Evolutionary conservation across 2,113 vertebrate species (phyloP), one percentile per base, ranked within the genome.

Genomic region (Toxostoma redivivum): DNA sequence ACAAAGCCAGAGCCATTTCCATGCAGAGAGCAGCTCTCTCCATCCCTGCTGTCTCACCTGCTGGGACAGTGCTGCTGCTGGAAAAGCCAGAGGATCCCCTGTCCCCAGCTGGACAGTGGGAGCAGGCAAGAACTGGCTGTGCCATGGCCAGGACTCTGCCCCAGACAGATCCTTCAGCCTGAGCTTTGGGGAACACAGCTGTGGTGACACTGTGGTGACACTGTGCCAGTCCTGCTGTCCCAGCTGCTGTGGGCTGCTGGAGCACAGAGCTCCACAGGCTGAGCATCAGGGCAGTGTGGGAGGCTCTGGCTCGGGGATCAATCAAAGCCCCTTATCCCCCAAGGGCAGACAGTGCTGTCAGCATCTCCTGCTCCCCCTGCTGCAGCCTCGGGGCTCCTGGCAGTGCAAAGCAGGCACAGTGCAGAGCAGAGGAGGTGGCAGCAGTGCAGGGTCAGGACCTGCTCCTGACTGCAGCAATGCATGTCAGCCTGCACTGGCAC

Each of bases 341-440:
- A 23, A 53, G 42, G 54, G 35, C 40, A 82, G 44, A 58, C 8
- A 15, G n/a, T 0, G 12, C 33, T 70, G 42, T 51, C 70, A 45
- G 66, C 44, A 45, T 24, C 25, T 51, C 40, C 20, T n/a, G 22
- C 21, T 53, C 38, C 53, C 12, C 37, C 73, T 67, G 24, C 38
- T 0, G 0, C 22, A 25, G 2, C 11, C 44, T 44, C 13, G 3
- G 37, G 1, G 0, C 1, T 33, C 19, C 28, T 27, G 30, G 54
- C 35, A 85, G 57, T 35, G 35, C 37, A 67, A 53, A 72, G 61
- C 16, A 5, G 38, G 38, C 14, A 40, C 44, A 37, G 48, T 4
- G 27, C 54, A 57, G 35, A 70, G 60, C 28, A 51, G 30, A 66
- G 33, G 30, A 81, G 78, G 30, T 38, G 33, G 23, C 30, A 54